phyloP scores from a whole-genome alignment of 2,113 vertebrate species.

The Calyptommatus sinebrachiatus region DNA sequence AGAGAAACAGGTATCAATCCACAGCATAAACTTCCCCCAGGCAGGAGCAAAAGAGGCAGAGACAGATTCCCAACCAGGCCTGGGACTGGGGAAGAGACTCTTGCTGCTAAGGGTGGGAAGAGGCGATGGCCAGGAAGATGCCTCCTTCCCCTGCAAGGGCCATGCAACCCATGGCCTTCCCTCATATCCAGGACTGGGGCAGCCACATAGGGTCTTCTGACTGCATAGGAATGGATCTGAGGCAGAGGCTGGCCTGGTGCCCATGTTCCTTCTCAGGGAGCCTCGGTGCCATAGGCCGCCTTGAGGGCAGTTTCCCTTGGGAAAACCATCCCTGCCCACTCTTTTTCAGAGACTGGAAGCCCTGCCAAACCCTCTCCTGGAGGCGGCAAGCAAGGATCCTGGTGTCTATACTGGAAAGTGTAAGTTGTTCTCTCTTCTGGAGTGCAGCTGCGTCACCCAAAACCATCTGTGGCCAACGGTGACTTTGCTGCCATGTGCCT shows the following conservation, averaged over 20 bases:
- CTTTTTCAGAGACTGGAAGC: constrained; percentile 60
- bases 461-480: too few species aligned
- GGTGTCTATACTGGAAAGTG: constrained; percentile 86
- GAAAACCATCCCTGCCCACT: background rate
- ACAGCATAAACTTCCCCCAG: background rate
- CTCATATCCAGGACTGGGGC: background rate
- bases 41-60: background rate
- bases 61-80: background rate
- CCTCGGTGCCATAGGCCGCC: background rate
- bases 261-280: background rate
- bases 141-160: too few species aligned
- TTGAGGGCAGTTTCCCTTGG: constrained; percentile 15
- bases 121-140: background rate
- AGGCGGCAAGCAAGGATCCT: constrained; percentile 66
- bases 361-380: constrained; percentile 39
- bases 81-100: background rate
- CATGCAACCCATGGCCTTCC: too few species aligned
- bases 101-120: background rate
- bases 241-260: background rate
- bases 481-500: too few species aligned
- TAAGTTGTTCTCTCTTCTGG: constrained; percentile 68
- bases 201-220: background rate
- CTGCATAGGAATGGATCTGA: background rate
- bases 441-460: too few species aligned
- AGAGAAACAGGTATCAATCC: constrained; percentile 60